phyloP scores from a whole-genome alignment of 1,140 invertebrate genomes.

The Xylocopa sonorina region DNA sequence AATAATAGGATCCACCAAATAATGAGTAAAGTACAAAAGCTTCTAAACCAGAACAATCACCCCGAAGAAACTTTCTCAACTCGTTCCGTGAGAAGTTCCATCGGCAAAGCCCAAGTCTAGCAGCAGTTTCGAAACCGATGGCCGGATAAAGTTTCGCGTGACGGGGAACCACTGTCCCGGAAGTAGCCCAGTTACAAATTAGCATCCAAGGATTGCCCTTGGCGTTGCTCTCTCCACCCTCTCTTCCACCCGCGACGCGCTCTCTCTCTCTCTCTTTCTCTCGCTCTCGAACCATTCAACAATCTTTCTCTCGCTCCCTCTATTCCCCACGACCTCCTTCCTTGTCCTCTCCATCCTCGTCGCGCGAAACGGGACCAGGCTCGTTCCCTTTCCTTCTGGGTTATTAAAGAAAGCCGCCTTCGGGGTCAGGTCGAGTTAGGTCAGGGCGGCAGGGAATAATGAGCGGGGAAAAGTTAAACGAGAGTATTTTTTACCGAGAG shows the following conservation, averaged over 20 bases:
- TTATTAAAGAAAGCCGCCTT: slow-evolving; percentile 80
- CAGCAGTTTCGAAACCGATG: slow-evolving; percentile 53
- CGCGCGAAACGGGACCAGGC: slow-evolving; percentile 40
- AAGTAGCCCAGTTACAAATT: slow-evolving; percentile 81
- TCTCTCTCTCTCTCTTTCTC: slow-evolving; percentile 54
- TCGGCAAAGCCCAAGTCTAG: neutral
- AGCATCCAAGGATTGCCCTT: slow-evolving; percentile 80
- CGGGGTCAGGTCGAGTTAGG: slow-evolving; percentile 79
- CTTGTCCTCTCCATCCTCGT: slow-evolving; percentile 38
- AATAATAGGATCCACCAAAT: no score
- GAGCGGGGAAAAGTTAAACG: slow-evolving; percentile 80
- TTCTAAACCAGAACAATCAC: neutral
- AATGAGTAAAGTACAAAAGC: no score
- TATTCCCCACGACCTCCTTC: slow-evolving; percentile 49
- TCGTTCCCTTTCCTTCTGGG: slow-evolving; percentile 67
- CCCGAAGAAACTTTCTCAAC: slow-evolving; percentile 40
- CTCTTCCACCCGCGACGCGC: slow-evolving; percentile 43
- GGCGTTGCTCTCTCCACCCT: slow-evolving; percentile 70
- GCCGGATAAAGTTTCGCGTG: slow-evolving; percentile 63
- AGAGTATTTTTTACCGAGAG: slow-evolving; percentile 79
- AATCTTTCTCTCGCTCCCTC: slow-evolving; percentile 55
- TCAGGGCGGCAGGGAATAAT: slow-evolving; percentile 79
- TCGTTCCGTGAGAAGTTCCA: neutral
- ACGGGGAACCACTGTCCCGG: slow-evolving; percentile 77
- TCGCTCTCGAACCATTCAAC: slow-evolving; percentile 38